Conservation (phyloP, 2,113 vertebrate species). For the Neolamprologus kungweensis region DNA sequence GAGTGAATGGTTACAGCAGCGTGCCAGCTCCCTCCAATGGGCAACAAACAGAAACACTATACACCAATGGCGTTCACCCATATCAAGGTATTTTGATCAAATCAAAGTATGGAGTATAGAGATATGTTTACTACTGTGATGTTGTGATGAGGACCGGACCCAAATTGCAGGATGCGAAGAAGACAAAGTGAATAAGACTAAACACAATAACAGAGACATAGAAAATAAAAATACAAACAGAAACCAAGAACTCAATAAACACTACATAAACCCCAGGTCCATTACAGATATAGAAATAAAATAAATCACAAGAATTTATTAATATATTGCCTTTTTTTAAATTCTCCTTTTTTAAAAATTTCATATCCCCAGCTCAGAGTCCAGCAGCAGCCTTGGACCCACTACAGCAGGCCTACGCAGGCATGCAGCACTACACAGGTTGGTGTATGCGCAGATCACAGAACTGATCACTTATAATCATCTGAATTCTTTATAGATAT, state of each 20-base stretch:
- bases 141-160: not conserved
- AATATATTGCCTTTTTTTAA: not conserved
- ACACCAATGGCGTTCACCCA: constrained; percentile 80
- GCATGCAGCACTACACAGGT: constrained; percentile 87
- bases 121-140: not conserved
- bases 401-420: constrained; percentile 83
- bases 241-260: not conserved
- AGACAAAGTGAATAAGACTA: not conserved
- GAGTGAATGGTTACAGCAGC: constrained; percentile 79
- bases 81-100: constrained; percentile 72
- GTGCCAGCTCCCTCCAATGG: constrained; percentile 73
- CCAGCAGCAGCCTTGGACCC: constrained; percentile 79
- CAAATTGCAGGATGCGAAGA: not conserved
- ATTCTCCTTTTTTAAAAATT: not conserved
- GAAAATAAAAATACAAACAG: not conserved
- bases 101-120: not conserved
- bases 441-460: not conserved
- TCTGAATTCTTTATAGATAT: not conserved
- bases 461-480: not conserved
- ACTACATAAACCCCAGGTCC: not conserved
- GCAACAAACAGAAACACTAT: constrained; percentile 78
- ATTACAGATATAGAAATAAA: not conserved
- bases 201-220: not conserved
- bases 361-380: constrained; percentile 74
- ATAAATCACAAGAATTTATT: not conserved